Evolutionary conservation across 2,888 invertebrate genomes (phyloP).

Genomic region (Clitarchus hookeri): DNA sequence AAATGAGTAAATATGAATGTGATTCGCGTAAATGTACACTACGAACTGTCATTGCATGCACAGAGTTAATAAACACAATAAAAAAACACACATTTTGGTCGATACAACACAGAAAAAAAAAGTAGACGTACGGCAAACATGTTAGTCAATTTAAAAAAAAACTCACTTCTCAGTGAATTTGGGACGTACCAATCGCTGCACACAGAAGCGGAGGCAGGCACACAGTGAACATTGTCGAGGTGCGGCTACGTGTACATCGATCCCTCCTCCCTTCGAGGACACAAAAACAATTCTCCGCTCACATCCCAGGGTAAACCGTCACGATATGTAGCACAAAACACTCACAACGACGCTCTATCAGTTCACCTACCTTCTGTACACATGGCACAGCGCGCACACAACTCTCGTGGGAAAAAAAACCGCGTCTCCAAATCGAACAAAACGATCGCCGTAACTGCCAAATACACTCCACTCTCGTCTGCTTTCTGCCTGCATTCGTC

Average conservation of each 20-base stretch:
- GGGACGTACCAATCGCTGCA: not conserved
- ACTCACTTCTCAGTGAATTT: not conserved
- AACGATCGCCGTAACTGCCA: slow-evolving; percentile 30
- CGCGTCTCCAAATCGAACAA: slow-evolving; percentile 32
- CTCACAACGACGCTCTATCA: not conserved
- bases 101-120: not conserved
- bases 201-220: slow-evolving; percentile 22
- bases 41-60: not conserved
- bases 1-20: too few relatives aligned
- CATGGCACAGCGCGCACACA: slow-evolving; percentile 23
- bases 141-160: not conserved
- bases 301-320: slow-evolving; percentile 28
- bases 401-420: slow-evolving; percentile 18
- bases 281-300: slow-evolving; percentile 23
- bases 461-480: slow-evolving; percentile 31
- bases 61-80: not conserved
- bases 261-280: not conserved
- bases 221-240: not conserved
- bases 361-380: not conserved
- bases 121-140: not conserved
- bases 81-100: not conserved
- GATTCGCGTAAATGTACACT: not conserved
- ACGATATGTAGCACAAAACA: not conserved
- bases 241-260: slow-evolving; percentile 21
- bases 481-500: slow-evolving; percentile 31